These are phyloP conservation scores for Blennius ocellaris DNA, from an alignment of 2,113 vertebrate species.

Conservation along the genomic window DNA sequence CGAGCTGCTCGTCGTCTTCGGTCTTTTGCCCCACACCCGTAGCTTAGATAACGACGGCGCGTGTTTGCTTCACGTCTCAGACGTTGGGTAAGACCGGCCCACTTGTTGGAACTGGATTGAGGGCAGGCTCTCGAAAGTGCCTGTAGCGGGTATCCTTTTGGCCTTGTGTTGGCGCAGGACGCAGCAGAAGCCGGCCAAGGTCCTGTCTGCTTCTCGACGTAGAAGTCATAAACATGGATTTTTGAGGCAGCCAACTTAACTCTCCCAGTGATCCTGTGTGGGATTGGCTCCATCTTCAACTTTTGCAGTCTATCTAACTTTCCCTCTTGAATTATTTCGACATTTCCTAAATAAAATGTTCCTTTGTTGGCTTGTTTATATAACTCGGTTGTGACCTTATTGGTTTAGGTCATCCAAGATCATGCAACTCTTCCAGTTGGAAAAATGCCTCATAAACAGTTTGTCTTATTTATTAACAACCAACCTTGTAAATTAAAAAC, in stretches of 20 bases:
- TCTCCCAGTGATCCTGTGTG: slow-evolving; percentile 24
- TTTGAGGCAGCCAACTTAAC: slow-evolving; percentile 24
- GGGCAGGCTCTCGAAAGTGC: slow-evolving; percentile 14
- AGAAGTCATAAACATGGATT: slow-evolving; percentile 54
- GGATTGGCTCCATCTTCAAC: slow-evolving; percentile 1
- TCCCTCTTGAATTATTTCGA: slow-evolving; percentile 22
- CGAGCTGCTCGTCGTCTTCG: not conserved
- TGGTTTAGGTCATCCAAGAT: no score
- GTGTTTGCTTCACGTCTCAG: slow-evolving; percentile 8
- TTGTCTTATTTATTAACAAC: no score
- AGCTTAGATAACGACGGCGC: not conserved
- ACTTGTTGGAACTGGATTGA: slow-evolving; percentile 18
- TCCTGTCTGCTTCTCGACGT: slow-evolving; percentile 23
- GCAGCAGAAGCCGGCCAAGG: slow-evolving; percentile 47
- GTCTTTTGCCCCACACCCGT: slow-evolving; percentile 45
- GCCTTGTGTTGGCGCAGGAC: slow-evolving; percentile 41
- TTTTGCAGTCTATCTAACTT: slow-evolving; percentile 35
- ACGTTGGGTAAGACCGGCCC: slow-evolving; percentile 21
- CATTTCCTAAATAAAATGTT: slow-evolving; percentile 2
- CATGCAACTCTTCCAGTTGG: no score
- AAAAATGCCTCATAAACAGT: no score
- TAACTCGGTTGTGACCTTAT: slow-evolving; percentile 12
- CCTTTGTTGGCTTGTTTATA: not conserved
- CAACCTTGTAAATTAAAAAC: no score
- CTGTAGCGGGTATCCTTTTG: slow-evolving; percentile 33